Evolutionary conservation across 2,888 invertebrate species (phyloP).

Genomic region (Acronicta psi): DNA sequence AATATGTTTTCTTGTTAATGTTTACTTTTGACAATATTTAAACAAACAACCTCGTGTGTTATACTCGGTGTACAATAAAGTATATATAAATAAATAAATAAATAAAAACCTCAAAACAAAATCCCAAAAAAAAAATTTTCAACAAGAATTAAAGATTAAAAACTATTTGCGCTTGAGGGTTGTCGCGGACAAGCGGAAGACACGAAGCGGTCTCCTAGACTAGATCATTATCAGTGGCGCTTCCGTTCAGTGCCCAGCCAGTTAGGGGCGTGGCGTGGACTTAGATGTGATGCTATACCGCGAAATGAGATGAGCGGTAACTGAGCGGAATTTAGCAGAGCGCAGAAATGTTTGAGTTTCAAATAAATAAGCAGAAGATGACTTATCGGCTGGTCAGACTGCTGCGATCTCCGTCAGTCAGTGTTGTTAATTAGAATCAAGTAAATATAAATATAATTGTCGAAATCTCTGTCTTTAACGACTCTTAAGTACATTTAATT

Average conservation of each 20-base stretch:
- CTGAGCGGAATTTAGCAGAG: conserved; percentile 10
- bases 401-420: too few relatives aligned
- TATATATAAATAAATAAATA: too few relatives aligned
- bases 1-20: too few relatives aligned
- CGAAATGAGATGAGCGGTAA: conserved; percentile 18
- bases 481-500: too few relatives aligned
- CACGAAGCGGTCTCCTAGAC: conserved; percentile 52
- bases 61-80: too few relatives aligned
- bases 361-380: too few relatives aligned
- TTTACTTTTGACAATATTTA: too few relatives aligned
- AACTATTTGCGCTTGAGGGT: conserved; percentile 44
- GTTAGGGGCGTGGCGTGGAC: conserved; percentile 15
- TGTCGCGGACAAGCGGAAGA: conserved; percentile 55
- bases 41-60: too few relatives aligned
- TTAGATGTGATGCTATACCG: conserved; percentile 1
- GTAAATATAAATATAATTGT: too few relatives aligned
- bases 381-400: too few relatives aligned
- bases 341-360: neutral
- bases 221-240: conserved; percentile 68
- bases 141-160: conserved; percentile 14
- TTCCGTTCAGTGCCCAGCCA: conserved; percentile 52
- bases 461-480: too few relatives aligned
- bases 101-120: conserved; percentile 10
- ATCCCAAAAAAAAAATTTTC: conserved; percentile 4
- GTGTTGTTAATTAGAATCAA: too few relatives aligned